These are phyloP conservation scores for Orestias chungarensis DNA, from an alignment of 2,797 vertebrate species.

Conservation along the genomic window DNA sequence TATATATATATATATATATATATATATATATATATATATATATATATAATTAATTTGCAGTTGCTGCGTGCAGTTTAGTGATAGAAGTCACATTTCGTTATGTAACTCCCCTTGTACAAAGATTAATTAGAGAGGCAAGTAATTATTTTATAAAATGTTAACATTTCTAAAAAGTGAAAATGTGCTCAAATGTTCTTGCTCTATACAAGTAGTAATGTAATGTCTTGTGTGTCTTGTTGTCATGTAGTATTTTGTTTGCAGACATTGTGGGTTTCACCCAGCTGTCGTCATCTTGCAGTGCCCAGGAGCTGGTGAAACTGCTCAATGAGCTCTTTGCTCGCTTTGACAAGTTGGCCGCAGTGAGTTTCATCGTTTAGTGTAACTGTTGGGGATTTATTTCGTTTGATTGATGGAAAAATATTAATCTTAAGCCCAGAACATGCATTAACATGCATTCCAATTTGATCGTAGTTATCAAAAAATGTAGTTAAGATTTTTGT, in stretches of 20 bases:
- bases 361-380: conserved; percentile 72
- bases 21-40: too few relatives aligned
- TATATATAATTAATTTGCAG: too few relatives aligned
- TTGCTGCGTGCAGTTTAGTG: too few relatives aligned
- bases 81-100: too few relatives aligned
- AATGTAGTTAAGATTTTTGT: too few relatives aligned
- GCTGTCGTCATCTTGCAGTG: conserved; percentile 91
- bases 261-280: conserved; percentile 97
- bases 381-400: not conserved
- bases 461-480: too few relatives aligned
- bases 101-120: too few relatives aligned
- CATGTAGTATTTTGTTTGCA: conserved; percentile 90
- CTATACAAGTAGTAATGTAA: not conserved
- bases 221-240: conserved; percentile 15
- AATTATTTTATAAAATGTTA: not conserved
- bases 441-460: too few relatives aligned
- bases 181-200: not conserved
- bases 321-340: conserved; percentile 95
- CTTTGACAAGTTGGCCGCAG: conserved; percentile 93
- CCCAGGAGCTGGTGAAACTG: conserved; percentile 94
- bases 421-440: not conserved
- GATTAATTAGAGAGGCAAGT: too few relatives aligned
- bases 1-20: too few relatives aligned
- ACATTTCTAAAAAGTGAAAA: not conserved
- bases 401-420: not conserved